phyloP scores from a whole-genome alignment of 2,888 invertebrate genomes.

The Pycnomerus fuliginosus region DNA sequence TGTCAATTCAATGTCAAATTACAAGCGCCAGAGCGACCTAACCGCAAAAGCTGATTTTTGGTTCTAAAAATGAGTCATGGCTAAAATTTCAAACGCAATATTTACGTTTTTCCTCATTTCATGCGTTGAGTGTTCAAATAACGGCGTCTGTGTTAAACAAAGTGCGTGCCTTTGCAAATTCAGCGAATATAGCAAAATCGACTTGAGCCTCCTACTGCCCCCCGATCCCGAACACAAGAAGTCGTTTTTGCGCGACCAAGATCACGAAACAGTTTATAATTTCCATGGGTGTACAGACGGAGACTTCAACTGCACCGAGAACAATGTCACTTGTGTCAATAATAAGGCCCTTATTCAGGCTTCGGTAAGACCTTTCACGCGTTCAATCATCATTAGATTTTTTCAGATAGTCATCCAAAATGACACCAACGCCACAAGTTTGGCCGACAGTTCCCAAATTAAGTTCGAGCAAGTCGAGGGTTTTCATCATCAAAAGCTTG shows the following conservation, averaged over 20 bases:
- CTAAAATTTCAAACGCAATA: constrained; percentile 11
- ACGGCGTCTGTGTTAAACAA: constrained; percentile 31
- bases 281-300: constrained; percentile 49
- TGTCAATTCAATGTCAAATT: too few relatives aligned
- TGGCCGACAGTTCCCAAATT: constrained; percentile 5
- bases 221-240: constrained; percentile 21
- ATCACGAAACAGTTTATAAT: constrained; percentile 34
- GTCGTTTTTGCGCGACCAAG: constrained; percentile 28
- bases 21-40: too few relatives aligned
- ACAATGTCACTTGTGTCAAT: too few relatives aligned
- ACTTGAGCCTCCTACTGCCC: constrained; percentile 35
- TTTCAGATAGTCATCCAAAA: too few relatives aligned
- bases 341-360: too few relatives aligned
- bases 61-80: constrained; percentile 25
- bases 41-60: neutral
- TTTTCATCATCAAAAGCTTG: constrained; percentile 2
- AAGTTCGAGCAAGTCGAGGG: constrained; percentile 1
- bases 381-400: too few relatives aligned
- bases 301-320: constrained; percentile 20
- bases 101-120: constrained; percentile 3
- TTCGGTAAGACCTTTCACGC: too few relatives aligned
- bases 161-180: constrained; percentile 44
- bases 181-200: constrained; percentile 41
- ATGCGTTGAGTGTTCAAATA: constrained; percentile 15
- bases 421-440: neutral